phyloP scores from a whole-genome alignment of 2,797 vertebrate genomes.

The Hylomyscus alleni region DNA sequence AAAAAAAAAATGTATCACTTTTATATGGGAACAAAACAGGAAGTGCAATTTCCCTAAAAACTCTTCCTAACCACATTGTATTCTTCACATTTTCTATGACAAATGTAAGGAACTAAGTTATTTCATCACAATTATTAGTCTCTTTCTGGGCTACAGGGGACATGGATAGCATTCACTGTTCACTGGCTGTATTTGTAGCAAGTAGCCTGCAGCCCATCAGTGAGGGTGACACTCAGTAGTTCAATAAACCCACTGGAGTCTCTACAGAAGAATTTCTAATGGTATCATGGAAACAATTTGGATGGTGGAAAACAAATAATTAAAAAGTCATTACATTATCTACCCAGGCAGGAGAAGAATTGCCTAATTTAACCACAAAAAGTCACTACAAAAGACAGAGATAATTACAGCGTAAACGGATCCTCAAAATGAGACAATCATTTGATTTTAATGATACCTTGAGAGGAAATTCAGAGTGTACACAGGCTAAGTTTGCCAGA shows the following conservation, averaged over 20 bases:
- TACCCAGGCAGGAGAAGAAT: conserved; percentile 67
- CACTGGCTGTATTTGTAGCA: conserved; percentile 33
- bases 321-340: conserved; percentile 78
- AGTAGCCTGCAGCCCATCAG: conserved; percentile 74
- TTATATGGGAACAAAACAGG: conserved; percentile 52
- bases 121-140: conserved; percentile 46
- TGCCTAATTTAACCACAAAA: conserved; percentile 64
- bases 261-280: conserved; percentile 78
- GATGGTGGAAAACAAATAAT: conserved; percentile 79
- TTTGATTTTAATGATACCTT: conserved; percentile 77
- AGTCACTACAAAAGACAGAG: conserved; percentile 66
- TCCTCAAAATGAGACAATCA: conserved; percentile 70
- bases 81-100: conserved; percentile 31
- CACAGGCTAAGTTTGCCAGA: conserved; percentile 21
- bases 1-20: conserved; percentile 1
- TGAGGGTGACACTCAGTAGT: conserved; percentile 74
- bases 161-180: conserved; percentile 64
- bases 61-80: not conserved
- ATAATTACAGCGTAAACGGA: conserved; percentile 72
- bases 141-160: conserved; percentile 49
- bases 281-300: conserved; percentile 82
- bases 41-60: not conserved
- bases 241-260: conserved; percentile 83
- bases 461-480: conserved; percentile 58
- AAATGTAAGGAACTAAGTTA: conserved; percentile 34